phyloP scores from a whole-genome alignment of 2,797 vertebrate genomes.

The Melanogrammus aeglefinus region DNA sequence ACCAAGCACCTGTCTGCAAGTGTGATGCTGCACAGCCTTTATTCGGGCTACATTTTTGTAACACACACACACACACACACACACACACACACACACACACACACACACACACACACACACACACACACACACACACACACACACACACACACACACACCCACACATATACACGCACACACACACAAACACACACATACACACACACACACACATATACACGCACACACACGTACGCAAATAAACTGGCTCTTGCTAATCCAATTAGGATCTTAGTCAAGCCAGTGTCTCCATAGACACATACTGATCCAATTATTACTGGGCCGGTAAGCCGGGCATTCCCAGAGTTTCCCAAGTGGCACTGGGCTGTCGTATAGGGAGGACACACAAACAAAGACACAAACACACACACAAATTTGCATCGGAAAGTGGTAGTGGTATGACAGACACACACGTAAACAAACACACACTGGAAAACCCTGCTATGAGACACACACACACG shows the following conservation, averaged over 20 bases:
- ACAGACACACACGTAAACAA: slow-evolving; percentile 43
- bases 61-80: slow-evolving; percentile 15
- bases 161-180: slow-evolving; percentile 22
- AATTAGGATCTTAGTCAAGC: slow-evolving; percentile 56
- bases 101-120: slow-evolving; percentile 34
- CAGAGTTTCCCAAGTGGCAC: slow-evolving; percentile 60
- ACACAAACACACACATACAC: slow-evolving; percentile 18
- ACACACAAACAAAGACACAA: slow-evolving; percentile 60
- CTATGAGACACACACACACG: slow-evolving; percentile 29
- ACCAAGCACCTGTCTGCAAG: slow-evolving; percentile 38
- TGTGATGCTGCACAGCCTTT: too few relatives aligned
- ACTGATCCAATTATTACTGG: slow-evolving; percentile 68
- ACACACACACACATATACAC: slow-evolving; percentile 21
- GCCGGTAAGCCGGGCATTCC: slow-evolving; percentile 58
- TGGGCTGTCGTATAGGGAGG: slow-evolving; percentile 49
- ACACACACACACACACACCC: slow-evolving; percentile 24
- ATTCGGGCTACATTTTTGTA: too few relatives aligned
- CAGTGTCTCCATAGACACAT: slow-evolving; percentile 48
- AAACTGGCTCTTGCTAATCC: slow-evolving; percentile 53
- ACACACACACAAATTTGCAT: slow-evolving; percentile 11
- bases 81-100: slow-evolving; percentile 33
- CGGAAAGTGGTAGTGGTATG: slow-evolving; percentile 64
- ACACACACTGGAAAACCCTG: slow-evolving; percentile 54
- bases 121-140: slow-evolving; percentile 12
- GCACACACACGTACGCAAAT: slow-evolving; percentile 23